Percentiles rank a stretch among this genome's conserved stretches.
Evolutionary conservation across 2,113 vertebrate species (phyloP).

Genomic region (Myotis brandtii): DNA sequence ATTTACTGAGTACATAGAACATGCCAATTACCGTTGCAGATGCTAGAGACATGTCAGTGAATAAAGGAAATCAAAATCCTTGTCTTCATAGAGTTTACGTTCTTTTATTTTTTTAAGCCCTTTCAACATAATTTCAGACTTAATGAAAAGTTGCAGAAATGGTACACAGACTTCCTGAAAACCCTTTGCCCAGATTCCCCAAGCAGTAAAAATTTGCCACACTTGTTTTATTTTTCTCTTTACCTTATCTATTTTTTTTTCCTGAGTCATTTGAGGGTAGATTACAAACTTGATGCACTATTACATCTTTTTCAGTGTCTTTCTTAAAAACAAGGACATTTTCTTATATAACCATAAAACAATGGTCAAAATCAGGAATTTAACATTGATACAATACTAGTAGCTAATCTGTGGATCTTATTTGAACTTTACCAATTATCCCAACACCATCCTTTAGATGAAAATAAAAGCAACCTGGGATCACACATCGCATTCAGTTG

Average conservation of each 20-base stretch:
- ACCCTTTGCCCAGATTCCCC: background rate
- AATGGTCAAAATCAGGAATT: background rate
- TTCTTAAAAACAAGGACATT: background rate
- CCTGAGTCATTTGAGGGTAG: background rate
- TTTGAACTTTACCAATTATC: background rate
- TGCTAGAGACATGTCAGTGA: background rate
- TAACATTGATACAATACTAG: background rate
- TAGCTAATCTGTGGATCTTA: background rate
- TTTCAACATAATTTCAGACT: conserved; percentile 35
- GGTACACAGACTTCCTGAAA: background rate
- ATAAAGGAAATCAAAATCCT: background rate
- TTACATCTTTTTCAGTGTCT: background rate
- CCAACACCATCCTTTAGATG: background rate
- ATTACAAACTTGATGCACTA: background rate
- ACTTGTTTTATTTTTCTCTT: background rate
- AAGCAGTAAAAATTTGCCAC: background rate
- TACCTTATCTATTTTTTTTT: background rate
- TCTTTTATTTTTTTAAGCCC: background rate
- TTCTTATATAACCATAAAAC: background rate
- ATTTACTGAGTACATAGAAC: accelerated
- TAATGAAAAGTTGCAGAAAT: conserved; percentile 7
- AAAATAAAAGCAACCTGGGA: background rate
- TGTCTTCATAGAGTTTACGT: background rate
- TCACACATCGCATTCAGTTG: background rate
- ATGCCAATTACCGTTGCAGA: background rate